Evolutionary conservation across 2,888 invertebrate genomes (phyloP), one percentile per base, ranked within the genome.

Genomic region (Apodemia mormo): DNA sequence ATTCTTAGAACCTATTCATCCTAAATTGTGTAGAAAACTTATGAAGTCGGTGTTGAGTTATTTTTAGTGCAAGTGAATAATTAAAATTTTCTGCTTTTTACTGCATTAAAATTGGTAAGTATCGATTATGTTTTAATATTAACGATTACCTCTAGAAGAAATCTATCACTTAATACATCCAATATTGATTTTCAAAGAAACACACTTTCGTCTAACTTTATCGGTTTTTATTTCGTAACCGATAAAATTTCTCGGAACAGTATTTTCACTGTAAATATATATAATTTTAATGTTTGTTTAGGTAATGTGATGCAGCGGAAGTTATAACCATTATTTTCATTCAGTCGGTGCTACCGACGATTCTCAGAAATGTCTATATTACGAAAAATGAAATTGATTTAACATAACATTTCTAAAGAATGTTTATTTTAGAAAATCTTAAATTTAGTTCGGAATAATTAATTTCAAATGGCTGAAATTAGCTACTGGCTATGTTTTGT

Each of bases 151-250:
- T 52, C 6, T n/a, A 5, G n/a, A n/a, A n/a, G 2, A 52, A n/a
- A 52, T 52, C 52, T n/a, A n/a, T 52, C n/a, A 52, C n/a, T n/a
- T 52, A n/a, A n/a, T n/a, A 52, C n/a, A 52, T n/a, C 14, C 14
- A n/a, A n/a, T 52, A 52, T 52, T 52, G 52, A 52, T 52, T 52
- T 52, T 52, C n/a, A 52, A 52, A 52, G 52, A 52, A 52, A n/a
- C 52, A n/a, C n/a, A 52, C 52, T 52, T 52, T n/a, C 52, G 45
- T 12, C 12, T 45, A 45, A 52, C 52, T 52, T 52, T 14, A n/a
- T n/a, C 5, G n/a, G 5, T n/a, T n/a, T 52, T 52, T 52, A 5
- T 52, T 52, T 52, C 52, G 52, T 52, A n/a, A 52, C 52, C 10
- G n/a, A n/a, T 52, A 52, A 52, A n/a, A 8, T 40, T 52, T 52